Conservation (phyloP, 2,888 invertebrate species). For the Hetaerina titia region DNA sequence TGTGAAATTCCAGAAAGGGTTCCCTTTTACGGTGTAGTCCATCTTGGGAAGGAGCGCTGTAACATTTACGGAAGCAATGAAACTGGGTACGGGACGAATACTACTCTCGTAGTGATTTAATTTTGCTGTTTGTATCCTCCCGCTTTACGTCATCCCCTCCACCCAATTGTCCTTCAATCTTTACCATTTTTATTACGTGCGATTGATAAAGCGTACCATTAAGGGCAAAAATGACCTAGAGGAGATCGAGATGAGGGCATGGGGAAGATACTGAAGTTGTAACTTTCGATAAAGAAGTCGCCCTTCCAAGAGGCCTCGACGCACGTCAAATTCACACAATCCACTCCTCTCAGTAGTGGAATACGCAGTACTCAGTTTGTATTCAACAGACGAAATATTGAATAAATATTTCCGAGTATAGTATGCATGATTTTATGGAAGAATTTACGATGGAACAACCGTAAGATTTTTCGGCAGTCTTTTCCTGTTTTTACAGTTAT, state of each 20-base stretch:
- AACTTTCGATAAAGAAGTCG: neutral
- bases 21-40: neutral
- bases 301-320: neutral
- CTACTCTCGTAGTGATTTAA: neutral
- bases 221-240: neutral
- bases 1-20: neutral
- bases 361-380: too few relatives aligned
- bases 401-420: too few relatives aligned
- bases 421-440: too few relatives aligned
- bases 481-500: too few relatives aligned
- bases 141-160: neutral
- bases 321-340: too few relatives aligned
- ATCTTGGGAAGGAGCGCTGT: neutral
- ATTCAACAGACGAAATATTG: too few relatives aligned
- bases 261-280: neutral
- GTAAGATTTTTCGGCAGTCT: too few relatives aligned
- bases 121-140: neutral
- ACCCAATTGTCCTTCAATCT: too few relatives aligned
- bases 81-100: neutral
- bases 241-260: neutral
- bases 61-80: neutral
- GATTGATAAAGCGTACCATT: neutral
- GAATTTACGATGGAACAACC: too few relatives aligned
- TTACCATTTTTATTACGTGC: neutral
- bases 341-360: too few relatives aligned